Base-by-base conservation (phyloP, 2,113 vertebrate species). In the Strigops habroptila region DNA sequence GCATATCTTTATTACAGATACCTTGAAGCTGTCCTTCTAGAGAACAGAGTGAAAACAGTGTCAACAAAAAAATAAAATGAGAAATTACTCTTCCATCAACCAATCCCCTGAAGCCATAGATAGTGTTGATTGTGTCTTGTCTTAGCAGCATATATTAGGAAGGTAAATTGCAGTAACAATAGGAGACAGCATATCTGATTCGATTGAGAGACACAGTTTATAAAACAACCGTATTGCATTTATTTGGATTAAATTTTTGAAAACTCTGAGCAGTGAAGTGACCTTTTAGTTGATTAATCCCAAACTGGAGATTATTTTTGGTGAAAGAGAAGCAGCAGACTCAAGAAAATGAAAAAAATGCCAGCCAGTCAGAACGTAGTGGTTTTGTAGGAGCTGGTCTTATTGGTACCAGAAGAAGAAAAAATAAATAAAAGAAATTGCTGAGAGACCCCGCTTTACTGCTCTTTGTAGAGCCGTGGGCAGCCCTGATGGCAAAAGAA, bases 151-250 rank as follows among this genome's bases (percentile, higher is more conserved):
- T 76, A 84, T 91, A 94, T 80, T 79, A 82, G 70, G 77, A 83
- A 93, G 88, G 88, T 92, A 96, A 94, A 95, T 95, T 86, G 80
- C 88, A 85, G 49, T 84, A 86, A 88, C 85, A 95, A 95, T 85
- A 91, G 86, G 69, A 89, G 49, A 81, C 65, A 91, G 65, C 59
- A 33, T 93, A 96, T 91, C 76, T 89, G 83, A 92, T 93, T 94
- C 3, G 0, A 67, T 25, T 87, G 86, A 95, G 86, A 90, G 91
- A 76, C 60, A 79, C 33, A 22, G 73, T 71, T 83, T 60, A 62
- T 69, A 91, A 93, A 85, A 9, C 41, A 30, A 76, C n/a, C 4
- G 0, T 65, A 82, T 76, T 12, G 1, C n/a, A 57, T 87, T 84
- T 84, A 62, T 76, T 85, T 82, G 68, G 62, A 91, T 91, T 82